Base-by-base conservation (phyloP, 2,888 invertebrate genomes). In the Latrodectus hesperus region DNA sequence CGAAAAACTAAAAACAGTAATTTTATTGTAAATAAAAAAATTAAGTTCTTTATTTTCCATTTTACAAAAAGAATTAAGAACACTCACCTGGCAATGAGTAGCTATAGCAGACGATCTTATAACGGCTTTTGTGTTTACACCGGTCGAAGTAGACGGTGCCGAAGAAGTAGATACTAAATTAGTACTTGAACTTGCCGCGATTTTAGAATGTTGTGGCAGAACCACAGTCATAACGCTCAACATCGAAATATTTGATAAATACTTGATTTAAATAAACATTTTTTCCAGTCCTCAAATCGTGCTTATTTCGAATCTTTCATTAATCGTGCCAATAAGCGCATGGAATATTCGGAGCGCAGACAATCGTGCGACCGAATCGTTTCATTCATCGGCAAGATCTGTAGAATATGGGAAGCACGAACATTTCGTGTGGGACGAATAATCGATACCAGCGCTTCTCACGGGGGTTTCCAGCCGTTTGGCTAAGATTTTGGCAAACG, bases 151-250 rank as follows among this genome's bases (percentile, higher is more conserved):
- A 22, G 83, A 22, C 64, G 64, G 80, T 17, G 53, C 53, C 70
- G 76, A 74, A 74, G 74, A 53, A n/a, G 26, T 65, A 11, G 71
- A 17, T 12, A 38, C 49, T 6, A 75, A 52, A 53, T 60, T 70
- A 38, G 70, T 17, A 38, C 60, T 71, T 17, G 80, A 76, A 76
- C 73, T 78, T 71, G 73, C 82, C 73, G 81, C 81, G 55, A 52
- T 38, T 81, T 77, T 82, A 0, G 87, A 60, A 72, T 81, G 82
- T 81, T 87, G 87, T 60, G 87, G 87, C 52, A 87, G 49, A 51
- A 87, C 87, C 26, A 87, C 87, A n/a, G 87, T 87, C 87, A 87
- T 87, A 72, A 87, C 87, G 82, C 87, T 87, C 82, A 82, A 82
- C 87, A 82, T 87, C 73, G 81, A 87, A 77, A 14, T 38, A 60